Evolutionary conservation across 2,113 vertebrate species (phyloP).

Genomic region (Pteronura brasiliensis): DNA sequence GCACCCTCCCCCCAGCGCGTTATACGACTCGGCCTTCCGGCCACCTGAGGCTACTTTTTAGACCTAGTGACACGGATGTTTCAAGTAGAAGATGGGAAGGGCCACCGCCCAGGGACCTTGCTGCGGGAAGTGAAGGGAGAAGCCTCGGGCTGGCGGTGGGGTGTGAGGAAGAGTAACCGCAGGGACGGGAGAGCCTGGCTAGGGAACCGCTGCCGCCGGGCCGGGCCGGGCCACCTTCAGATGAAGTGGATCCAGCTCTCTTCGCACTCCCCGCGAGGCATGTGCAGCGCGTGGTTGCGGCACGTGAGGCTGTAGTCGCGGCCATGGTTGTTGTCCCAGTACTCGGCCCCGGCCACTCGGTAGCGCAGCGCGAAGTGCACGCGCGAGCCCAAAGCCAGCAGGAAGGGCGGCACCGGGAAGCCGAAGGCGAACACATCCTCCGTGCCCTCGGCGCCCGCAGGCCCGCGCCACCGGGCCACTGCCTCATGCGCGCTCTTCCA

Average conservation of each 20-base stretch:
- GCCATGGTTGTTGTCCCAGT: conserved; percentile 95
- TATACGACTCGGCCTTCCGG: not conserved
- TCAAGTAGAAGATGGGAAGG: not conserved
- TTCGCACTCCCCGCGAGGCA: conserved; percentile 91
- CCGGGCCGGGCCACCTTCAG: conserved; percentile 69
- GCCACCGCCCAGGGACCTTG: not conserved
- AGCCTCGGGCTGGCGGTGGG: rapidly evolving
- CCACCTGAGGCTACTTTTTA: not conserved
- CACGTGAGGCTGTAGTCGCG: conserved; percentile 92
- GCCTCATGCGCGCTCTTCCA: conserved; percentile 88
- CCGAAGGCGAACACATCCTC: conserved; percentile 91
- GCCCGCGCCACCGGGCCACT: conserved; percentile 85
- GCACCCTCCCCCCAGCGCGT: not conserved
- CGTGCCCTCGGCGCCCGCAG: conserved; percentile 62
- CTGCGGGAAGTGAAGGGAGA: not conserved
- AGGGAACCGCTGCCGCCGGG: rapidly evolving
- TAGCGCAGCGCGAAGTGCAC: conserved; percentile 93
- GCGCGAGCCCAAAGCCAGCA: conserved; percentile 84
- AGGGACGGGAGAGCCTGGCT: rapidly evolving
- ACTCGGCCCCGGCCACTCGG: conserved; percentile 82
- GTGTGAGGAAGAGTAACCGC: rapidly evolving
- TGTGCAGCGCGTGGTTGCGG: conserved; percentile 87
- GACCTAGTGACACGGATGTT: not conserved
- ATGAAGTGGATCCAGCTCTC: conserved; percentile 96
- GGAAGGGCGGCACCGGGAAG: conserved; percentile 91